phyloP scores from a whole-genome alignment of 1,140 invertebrate genomes.

The Brachystomella parvula region DNA sequence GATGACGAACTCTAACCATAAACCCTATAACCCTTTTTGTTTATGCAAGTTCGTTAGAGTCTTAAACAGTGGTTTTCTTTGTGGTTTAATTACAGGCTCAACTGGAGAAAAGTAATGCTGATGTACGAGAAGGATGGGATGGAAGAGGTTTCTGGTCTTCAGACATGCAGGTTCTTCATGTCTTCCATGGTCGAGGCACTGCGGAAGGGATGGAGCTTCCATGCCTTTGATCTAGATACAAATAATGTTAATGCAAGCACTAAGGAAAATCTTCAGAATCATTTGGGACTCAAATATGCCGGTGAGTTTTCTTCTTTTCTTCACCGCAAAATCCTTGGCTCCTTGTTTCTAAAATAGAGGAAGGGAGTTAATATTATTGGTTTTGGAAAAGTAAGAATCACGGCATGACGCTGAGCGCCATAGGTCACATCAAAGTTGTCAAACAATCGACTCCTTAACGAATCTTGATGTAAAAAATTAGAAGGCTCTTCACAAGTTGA shows the following conservation, averaged over 20 bases:
- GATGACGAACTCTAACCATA: no score
- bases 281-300: constrained; percentile 42
- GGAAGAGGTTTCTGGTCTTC: constrained; percentile 53
- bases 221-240: constrained; percentile 48
- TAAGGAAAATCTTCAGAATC: constrained; percentile 48
- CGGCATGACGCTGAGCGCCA: no score
- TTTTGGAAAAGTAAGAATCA: no score
- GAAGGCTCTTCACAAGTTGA: no score
- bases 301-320: no score
- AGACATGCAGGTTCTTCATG: constrained; percentile 61
- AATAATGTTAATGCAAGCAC: constrained; percentile 47
- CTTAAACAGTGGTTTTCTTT: neutral
- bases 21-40: neutral
- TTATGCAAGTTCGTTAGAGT: neutral
- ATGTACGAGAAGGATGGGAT: constrained; percentile 63
- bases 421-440: no score
- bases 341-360: no score
- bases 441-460: no score
- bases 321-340: no score
- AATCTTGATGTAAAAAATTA: no score
- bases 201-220: constrained; percentile 48
- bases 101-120: constrained; percentile 60
- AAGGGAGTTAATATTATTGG: no score
- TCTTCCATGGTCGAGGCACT: constrained; percentile 56
- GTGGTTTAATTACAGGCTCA: constrained; percentile 50